Base-by-base conservation (phyloP, 2,113 vertebrate genomes). In the Scortum barcoo region DNA sequence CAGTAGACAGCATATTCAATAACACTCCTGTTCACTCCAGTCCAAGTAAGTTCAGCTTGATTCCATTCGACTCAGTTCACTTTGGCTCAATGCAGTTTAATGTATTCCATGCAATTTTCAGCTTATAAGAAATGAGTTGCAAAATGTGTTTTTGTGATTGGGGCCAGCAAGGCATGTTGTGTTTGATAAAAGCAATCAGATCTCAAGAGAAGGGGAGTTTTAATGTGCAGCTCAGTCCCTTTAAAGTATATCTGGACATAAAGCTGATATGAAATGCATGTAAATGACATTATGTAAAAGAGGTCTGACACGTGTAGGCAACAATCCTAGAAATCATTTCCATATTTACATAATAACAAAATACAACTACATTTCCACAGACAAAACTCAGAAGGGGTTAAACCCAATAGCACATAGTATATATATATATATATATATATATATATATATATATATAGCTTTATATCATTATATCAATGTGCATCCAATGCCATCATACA, bases 271-370 rank as follows among this genome's bases (percentile, higher is more conserved):
- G 44, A 67, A 72, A 17, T 17, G 30, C 22, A 58, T 22, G 56
- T 75, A 62, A 66, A 61, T 51, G 12, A 73, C 70, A 44, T n/a
- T 48, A 16, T 63, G 22, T 40, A 19, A 67, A 30, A 13, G 54
- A 40, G 7, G n/a, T 26, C 58, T 50, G n/a, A 76, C 66, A 61
- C 56, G 44, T 61, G 0, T 53, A 56, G 42, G 65, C 20, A 4
- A 14, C n/a, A 22, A 14, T 40, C 12, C 11, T 51, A 7, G 0
- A 73, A 42, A 73, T 74, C n/a, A 56, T 28, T 0, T 40, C 46
- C 7, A 5, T 16, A 72, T 89, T 84, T 76, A 68, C 85, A 62
- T 85, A 22, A 22, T 62, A 85, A 80, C 80, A 68, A 26, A 33
- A 38, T 19, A n/a, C n/a, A n/a, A n/a, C n/a, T 68, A 13, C 7